phyloP scores from a whole-genome alignment of 2,797 vertebrate genomes.

The Coilia nasus region DNA sequence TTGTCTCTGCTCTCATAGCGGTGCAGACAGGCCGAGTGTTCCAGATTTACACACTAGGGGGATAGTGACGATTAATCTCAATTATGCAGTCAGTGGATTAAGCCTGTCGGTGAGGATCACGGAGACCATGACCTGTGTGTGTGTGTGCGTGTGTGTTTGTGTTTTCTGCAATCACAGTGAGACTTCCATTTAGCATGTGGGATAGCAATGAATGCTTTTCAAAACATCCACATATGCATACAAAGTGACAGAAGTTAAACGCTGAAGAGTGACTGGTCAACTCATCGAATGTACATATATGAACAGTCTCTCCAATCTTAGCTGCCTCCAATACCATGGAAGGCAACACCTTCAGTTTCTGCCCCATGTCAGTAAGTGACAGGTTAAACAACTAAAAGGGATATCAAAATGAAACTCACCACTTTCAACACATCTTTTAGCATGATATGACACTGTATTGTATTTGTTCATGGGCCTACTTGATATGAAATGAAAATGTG shows the following conservation, averaged over 20 bases:
- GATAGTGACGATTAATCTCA: constrained; percentile 62
- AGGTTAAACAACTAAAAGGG: constrained; percentile 46
- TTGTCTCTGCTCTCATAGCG: constrained; percentile 41
- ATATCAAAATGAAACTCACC: constrained; percentile 43
- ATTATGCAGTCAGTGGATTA: constrained; percentile 45
- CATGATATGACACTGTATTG: constrained; percentile 54
- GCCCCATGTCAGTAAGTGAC: constrained; percentile 34
- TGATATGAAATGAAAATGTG: constrained; percentile 48
- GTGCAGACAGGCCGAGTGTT: constrained; percentile 49
- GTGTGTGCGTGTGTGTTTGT: not conserved
- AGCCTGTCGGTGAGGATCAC: not conserved
- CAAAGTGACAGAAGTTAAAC: constrained; percentile 5
- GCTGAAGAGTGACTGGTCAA: not conserved
- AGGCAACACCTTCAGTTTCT: not conserved
- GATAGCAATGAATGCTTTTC: constrained; percentile 27
- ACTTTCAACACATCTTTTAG: constrained; percentile 52
- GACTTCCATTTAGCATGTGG: constrained; percentile 49
- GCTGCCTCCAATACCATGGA: not conserved
- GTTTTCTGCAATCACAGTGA: constrained; percentile 38
- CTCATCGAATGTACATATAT: not conserved
- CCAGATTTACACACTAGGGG: constrained; percentile 62
- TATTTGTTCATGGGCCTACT: constrained; percentile 56
- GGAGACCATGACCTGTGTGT: not conserved
- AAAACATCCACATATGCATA: constrained; percentile 13
- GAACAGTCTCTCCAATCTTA: not conserved